Evolutionary conservation across 1,140 invertebrate genomes (phyloP).

Genomic region (Bombus superbus): DNA sequence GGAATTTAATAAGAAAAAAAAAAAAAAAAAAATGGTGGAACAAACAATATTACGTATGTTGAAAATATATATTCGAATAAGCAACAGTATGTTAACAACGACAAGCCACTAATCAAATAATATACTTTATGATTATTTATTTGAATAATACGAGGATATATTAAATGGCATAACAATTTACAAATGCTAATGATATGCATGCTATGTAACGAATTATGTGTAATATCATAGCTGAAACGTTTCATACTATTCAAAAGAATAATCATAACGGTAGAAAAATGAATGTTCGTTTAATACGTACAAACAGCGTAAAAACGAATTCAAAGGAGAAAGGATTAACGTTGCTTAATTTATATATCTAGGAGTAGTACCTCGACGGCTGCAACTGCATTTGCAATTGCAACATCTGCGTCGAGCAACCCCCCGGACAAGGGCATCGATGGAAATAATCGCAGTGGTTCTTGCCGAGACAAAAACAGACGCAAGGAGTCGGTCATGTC

Average conservation of each 20-base stretch:
- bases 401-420: slow-evolving; percentile 94
- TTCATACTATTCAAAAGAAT: neutral
- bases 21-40: neutral
- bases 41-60: neutral
- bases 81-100: neutral
- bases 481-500: slow-evolving; percentile 94
- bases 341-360: slow-evolving; percentile 19
- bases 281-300: neutral
- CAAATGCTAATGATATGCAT: neutral
- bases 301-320: neutral
- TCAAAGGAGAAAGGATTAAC: neutral
- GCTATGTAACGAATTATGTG: neutral
- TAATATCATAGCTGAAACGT: neutral
- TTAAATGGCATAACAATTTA: neutral
- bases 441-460: slow-evolving; percentile 76
- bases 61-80: neutral
- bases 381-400: slow-evolving; percentile 95
- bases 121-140: neutral
- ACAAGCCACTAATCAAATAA: no score
- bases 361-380: slow-evolving; percentile 96
- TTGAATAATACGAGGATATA: neutral
- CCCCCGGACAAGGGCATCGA: slow-evolving; percentile 85
- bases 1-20: neutral
- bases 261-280: neutral
- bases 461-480: slow-evolving; percentile 79